A percentile compares a stretch with the other conserved stretches of the same genome.
These are phyloP conservation scores for Mastomys natalensis DNA, from an alignment of 2,113 vertebrate genomes.

Conservation along the genomic window DNA sequence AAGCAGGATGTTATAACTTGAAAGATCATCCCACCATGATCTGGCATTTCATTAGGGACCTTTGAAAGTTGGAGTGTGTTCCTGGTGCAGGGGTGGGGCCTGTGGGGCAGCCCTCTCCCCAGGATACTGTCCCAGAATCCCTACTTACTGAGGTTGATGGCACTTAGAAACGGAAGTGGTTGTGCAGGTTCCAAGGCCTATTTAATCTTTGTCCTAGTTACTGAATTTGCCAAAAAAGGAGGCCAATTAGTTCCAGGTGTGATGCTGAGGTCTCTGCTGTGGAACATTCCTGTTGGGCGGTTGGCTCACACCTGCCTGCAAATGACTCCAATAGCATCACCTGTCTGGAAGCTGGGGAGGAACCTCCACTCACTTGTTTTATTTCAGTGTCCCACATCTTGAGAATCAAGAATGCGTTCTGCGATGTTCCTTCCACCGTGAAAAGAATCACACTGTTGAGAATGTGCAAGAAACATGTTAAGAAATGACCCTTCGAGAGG, in stretches of 20 bases:
- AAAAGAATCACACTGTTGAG: slow-evolving; percentile 38
- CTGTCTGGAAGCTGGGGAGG: neutral
- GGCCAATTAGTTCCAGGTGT: slow-evolving; percentile 76
- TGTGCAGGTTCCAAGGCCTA: slow-evolving; percentile 59
- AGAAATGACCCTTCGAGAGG: slow-evolving; percentile 56
- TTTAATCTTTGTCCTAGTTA: slow-evolving; percentile 74
- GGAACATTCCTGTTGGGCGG: slow-evolving; percentile 61
- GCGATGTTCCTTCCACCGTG: slow-evolving; percentile 49
- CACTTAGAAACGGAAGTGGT: slow-evolving; percentile 67
- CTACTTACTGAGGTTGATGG: slow-evolving; percentile 25
- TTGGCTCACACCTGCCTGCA: slow-evolving; percentile 58
- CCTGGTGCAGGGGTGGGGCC: slow-evolving; percentile 59
- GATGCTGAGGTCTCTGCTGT: slow-evolving; percentile 63
- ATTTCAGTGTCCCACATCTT: slow-evolving; percentile 65
- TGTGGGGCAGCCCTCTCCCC: slow-evolving; percentile 14
- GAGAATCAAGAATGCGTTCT: slow-evolving; percentile 55
- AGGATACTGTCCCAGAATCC: slow-evolving; percentile 51
- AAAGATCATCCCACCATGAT: neutral
- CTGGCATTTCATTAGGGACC: neutral
- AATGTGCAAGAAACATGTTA: neutral
- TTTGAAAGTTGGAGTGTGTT: slow-evolving; percentile 23
- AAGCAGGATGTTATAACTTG: neutral
- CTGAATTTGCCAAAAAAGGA: slow-evolving; percentile 67
- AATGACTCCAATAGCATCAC: slow-evolving; percentile 55
- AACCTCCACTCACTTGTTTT: slow-evolving; percentile 52